Evolutionary conservation across 2,888 invertebrate genomes (phyloP).

Genomic region (Erannis defoliaria): DNA sequence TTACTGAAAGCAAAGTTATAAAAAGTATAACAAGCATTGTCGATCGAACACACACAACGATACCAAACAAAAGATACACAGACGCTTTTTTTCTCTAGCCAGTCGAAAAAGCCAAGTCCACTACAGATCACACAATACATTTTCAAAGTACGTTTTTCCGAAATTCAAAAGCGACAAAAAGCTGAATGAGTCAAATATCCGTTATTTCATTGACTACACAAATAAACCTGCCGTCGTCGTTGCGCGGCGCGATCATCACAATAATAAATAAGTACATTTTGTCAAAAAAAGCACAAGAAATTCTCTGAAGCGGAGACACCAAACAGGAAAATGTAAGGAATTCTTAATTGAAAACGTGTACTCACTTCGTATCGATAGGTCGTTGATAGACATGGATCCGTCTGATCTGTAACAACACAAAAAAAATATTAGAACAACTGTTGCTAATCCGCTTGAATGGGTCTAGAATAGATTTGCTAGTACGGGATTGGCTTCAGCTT

Average conservation of each 20-base stretch:
- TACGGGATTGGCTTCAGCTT: neutral
- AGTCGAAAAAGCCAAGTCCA: neutral
- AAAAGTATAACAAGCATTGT: conserved; percentile 6
- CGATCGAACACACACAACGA: conserved; percentile 1
- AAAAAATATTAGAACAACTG: conserved; percentile 14
- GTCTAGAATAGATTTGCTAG: neutral
- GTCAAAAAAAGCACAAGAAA: conserved; percentile 27
- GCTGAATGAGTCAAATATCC: conserved; percentile 27
- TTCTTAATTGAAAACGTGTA: conserved; percentile 38
- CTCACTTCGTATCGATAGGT: conserved; percentile 35
- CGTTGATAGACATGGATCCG: conserved; percentile 21
- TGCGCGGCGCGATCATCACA: conserved; percentile 19
- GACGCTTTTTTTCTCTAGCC: neutral
- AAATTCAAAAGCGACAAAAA: conserved; percentile 30
- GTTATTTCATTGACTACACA: conserved; percentile 38
- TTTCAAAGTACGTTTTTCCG: conserved; percentile 17
- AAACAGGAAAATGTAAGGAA: conserved; percentile 41
- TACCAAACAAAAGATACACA: conserved; percentile 8
- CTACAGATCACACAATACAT: conserved; percentile 15
- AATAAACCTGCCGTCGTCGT: conserved; percentile 30
- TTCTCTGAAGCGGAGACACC: conserved; percentile 36
- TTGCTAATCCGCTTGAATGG: conserved; percentile 10
- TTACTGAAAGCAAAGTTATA: conserved; percentile 12
- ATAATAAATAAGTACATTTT: conserved; percentile 33
- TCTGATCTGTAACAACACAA: conserved; percentile 37